Base-by-base conservation (phyloP, 2,888 invertebrate genomes). In the Troides oblongomaculatus region DNA sequence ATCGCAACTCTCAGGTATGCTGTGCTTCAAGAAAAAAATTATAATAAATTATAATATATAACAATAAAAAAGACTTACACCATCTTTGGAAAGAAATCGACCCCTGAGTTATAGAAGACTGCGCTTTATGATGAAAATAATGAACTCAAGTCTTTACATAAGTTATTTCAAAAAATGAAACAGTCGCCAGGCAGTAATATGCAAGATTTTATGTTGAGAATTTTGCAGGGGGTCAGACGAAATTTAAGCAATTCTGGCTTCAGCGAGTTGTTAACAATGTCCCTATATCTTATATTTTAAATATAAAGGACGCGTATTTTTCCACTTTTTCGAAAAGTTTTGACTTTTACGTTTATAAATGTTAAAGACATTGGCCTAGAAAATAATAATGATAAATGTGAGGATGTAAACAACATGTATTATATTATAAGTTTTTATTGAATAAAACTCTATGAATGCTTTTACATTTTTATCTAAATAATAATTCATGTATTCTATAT, bases 231-330 rank as follows among this genome's bases (percentile, higher is more conserved):
- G 18, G 43, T 23, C 14, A 43, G 12, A 62, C 18, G 4, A 62
- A 59, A 58, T 65, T 23, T 6, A 65, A 65, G 30, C 46, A 58
- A 59, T 58, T 58, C 43, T 25, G 58, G 46, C 25, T 43, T 43
- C 14, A 7, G 6, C 43, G n/a, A 59, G 30, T 50, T 58, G 23
- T 36, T 50, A 17, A 12, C 39, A 61, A 30, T n/a, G 60, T 53
- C 50, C 50, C 36, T 59, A 60, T 66, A 66, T 25, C n/a, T 66
- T 66, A 30, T 30, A 66, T 25, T 30, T 50, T n/a, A 66, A 66
- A 66, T 50, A 60, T 61, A 60, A 66, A 66, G 60, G 66, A 66
- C 66, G 12, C 53, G 30, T 66, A 60, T 46, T 66, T 60, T 43
- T 66, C 36, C 17, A 1, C 36, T 60, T 36, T 65, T 21, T 57